phyloP scores from a whole-genome alignment of 2,888 invertebrate species.

The Villa cingulata region DNA sequence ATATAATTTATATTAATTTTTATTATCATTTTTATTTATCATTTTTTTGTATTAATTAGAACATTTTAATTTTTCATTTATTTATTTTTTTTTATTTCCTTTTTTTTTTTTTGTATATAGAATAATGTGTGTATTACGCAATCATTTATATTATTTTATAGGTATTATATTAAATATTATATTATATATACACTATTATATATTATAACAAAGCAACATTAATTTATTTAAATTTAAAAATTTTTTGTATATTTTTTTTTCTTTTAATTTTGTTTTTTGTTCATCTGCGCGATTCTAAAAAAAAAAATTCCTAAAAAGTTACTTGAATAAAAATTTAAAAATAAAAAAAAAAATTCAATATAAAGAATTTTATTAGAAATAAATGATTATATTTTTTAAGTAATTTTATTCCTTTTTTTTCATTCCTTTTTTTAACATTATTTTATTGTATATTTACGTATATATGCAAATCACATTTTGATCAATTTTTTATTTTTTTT shows the following conservation, averaged over 20 bases:
- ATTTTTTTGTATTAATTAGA: neutral
- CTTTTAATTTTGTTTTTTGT: neutral
- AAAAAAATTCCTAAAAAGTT: neutral
- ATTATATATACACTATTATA: neutral
- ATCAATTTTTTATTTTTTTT: neutral
- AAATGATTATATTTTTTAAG: too few relatives aligned
- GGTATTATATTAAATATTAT: too few relatives aligned
- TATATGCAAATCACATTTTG: neutral
- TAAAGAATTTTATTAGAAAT: too few relatives aligned
- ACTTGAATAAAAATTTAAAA: neutral
- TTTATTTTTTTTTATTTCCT: too few relatives aligned
- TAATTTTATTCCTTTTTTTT: neutral
- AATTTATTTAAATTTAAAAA: neutral
- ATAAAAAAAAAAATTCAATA: neutral
- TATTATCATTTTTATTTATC: neutral
- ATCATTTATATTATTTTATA: neutral
- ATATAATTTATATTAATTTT: neutral
- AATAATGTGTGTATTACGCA: neutral
- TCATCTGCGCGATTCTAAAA: neutral
- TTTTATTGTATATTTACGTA: too few relatives aligned
- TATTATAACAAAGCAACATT: neutral
- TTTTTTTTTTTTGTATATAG: neutral
- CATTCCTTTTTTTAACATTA: too few relatives aligned
- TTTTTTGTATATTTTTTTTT: neutral
- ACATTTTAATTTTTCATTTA: neutral